Percentiles rank a stretch among this genome's conserved stretches.
These are phyloP conservation scores for Gortyna flavago DNA, from an alignment of 2,888 invertebrate species.

Conservation along the genomic window DNA sequence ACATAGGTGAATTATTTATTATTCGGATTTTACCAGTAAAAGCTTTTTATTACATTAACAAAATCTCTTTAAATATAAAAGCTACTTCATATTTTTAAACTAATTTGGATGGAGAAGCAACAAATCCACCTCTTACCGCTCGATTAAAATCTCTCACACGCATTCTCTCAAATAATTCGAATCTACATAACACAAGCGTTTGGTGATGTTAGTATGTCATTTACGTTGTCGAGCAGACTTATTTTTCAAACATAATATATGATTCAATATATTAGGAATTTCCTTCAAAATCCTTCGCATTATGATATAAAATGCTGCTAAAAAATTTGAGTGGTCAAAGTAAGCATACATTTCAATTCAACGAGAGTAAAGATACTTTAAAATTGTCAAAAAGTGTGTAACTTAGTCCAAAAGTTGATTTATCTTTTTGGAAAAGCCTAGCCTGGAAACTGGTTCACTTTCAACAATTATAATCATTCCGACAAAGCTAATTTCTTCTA, in stretches of 20 bases:
- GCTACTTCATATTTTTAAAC: background rate
- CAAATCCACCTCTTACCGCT: slow-evolving; percentile 14
- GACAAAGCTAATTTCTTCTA: background rate
- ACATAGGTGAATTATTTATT: background rate
- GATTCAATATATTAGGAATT: background rate
- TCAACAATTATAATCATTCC: background rate
- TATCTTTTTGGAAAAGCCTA: background rate
- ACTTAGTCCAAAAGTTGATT: background rate
- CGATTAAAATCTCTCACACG: slow-evolving; percentile 48
- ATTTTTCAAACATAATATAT: too few species aligned
- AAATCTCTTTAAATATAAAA: background rate
- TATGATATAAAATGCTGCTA: background rate
- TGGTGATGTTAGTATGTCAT: too few species aligned
- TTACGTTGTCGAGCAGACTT: too few species aligned
- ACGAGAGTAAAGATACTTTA: background rate
- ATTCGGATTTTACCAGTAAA: background rate
- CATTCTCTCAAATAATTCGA: slow-evolving; percentile 57
- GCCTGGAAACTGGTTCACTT: background rate
- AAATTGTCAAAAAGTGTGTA: background rate
- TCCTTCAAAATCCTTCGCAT: too few species aligned
- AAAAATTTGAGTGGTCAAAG: too few species aligned
- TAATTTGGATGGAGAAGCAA: slow-evolving; percentile 11
- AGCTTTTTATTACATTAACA: background rate
- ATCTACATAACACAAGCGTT: slow-evolving; percentile 57
- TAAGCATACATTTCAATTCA: background rate